These are phyloP conservation scores for Bolborhynchus lineola DNA, from an alignment of 2,113 vertebrate species.

Conservation along the genomic window DNA sequence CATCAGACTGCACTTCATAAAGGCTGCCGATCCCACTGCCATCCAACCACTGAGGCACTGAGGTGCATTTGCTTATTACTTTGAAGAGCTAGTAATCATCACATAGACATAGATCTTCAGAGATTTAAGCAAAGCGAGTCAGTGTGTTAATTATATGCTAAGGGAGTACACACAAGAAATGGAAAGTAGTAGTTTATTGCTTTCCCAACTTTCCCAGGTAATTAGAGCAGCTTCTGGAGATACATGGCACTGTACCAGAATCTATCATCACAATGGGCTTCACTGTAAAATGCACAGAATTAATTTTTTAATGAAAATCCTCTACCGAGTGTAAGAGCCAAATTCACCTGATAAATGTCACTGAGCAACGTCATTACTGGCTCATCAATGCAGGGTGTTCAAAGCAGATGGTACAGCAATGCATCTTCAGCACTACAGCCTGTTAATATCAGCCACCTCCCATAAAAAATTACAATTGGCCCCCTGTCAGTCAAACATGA, in stretches of 20 bases:
- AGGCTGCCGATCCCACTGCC: neutral
- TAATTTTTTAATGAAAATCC: constrained; percentile 79
- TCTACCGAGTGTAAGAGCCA: constrained; percentile 60
- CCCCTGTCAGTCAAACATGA: constrained; percentile 84
- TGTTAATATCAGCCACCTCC: constrained; percentile 74
- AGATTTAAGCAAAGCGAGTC: constrained; percentile 68
- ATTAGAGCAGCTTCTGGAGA: constrained; percentile 72
- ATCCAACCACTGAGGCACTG: neutral
- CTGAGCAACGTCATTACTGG: constrained; percentile 73
- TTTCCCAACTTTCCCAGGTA: constrained; percentile 74
- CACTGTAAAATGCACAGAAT: constrained; percentile 66
- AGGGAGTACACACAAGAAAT: constrained; percentile 64
- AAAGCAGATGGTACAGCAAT: constrained; percentile 70
- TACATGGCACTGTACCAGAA: constrained; percentile 69
- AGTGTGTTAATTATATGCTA: constrained; percentile 74
- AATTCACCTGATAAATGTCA: constrained; percentile 77
- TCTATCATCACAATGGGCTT: constrained; percentile 73
- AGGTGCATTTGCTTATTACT: constrained; percentile 48
- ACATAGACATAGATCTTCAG: constrained; percentile 44
- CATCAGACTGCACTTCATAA: neutral
- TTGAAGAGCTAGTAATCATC: constrained; percentile 61
- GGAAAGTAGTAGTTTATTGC: constrained; percentile 76
- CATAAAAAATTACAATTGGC: constrained; percentile 80
- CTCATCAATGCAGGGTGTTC: constrained; percentile 69
- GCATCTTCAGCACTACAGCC: constrained; percentile 62